phyloP scores from a whole-genome alignment of 2,113 vertebrate genomes.

The Melanocharis versteri region DNA sequence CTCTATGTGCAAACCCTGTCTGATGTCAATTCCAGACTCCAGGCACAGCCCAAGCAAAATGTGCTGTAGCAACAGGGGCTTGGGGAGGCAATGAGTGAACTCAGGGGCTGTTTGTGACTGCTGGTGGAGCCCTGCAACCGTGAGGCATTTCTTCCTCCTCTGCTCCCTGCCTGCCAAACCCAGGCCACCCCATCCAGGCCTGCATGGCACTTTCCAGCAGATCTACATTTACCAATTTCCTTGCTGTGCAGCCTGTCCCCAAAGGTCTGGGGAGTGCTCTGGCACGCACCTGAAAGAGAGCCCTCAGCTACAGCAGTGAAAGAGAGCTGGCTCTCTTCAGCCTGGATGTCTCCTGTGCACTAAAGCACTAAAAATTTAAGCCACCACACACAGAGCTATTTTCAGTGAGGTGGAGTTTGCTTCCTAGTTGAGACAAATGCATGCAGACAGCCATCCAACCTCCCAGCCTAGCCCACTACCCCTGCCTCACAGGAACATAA shows the following conservation, averaged over 20 bases:
- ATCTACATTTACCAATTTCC: not conserved
- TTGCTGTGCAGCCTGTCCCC: not conserved
- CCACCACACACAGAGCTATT: not conserved
- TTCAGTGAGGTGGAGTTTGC: not conserved
- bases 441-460: not conserved
- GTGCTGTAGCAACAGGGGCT: not conserved
- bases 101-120: not conserved
- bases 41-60: not conserved
- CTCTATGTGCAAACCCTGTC: not conserved
- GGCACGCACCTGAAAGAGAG: not conserved
- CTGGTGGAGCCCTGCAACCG: fast-evolving
- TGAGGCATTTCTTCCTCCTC: not conserved
- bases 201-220: fast-evolving
- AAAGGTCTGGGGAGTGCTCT: not conserved
- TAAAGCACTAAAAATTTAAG: not conserved
- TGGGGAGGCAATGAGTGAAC: not conserved
- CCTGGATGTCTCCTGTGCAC: not conserved
- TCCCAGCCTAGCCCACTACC: not conserved
- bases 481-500: not conserved
- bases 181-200: not conserved
- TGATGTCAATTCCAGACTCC: not conserved
- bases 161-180: not conserved
- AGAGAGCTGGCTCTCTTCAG: not conserved
- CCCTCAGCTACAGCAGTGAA: not conserved
- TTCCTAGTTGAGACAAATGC: not conserved